Conservation (phyloP, 2,113 vertebrate species). For the Speoplatyrhinus poulsoni region DNA sequence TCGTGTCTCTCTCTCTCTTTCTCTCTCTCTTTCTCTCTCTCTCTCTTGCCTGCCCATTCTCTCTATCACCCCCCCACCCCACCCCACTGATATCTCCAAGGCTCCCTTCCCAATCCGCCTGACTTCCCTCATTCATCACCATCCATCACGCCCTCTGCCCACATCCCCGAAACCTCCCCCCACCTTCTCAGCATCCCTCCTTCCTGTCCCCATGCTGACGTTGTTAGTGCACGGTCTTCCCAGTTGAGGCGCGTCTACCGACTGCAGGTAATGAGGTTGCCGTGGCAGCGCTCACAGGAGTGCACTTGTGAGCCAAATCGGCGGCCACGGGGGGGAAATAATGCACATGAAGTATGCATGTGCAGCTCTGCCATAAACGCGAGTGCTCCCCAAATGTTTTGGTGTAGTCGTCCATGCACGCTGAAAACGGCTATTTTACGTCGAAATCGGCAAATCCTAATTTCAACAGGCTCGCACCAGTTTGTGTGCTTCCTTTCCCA, state of each 20-base stretch:
- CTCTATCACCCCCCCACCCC: no score
- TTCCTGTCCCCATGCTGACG: neutral
- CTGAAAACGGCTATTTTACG: neutral
- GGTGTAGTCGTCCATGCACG: no score
- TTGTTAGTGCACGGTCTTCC: neutral
- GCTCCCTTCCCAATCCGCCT: slow-evolving; percentile 18
- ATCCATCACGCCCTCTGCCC: slow-evolving; percentile 22
- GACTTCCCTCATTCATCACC: slow-evolving; percentile 1
- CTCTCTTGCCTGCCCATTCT: neutral
- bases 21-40: neutral
- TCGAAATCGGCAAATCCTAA: neutral
- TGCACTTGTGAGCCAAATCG: no score
- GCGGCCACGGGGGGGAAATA: no score
- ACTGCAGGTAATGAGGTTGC: no score
- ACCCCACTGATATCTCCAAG: slow-evolving; percentile 27
- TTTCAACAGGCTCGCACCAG: neutral
- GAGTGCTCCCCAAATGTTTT: no score
- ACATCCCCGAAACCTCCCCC: no score
- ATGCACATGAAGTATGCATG: no score
- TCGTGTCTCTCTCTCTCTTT: neutral
- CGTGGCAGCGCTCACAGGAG: no score
- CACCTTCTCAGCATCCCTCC: neutral
- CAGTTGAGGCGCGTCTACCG: no score
- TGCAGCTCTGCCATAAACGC: no score
- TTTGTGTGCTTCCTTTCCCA: neutral